Evolutionary conservation across 2,113 vertebrate species (phyloP).

Genomic region (Pseudorhombus dupliciocellatus): DNA sequence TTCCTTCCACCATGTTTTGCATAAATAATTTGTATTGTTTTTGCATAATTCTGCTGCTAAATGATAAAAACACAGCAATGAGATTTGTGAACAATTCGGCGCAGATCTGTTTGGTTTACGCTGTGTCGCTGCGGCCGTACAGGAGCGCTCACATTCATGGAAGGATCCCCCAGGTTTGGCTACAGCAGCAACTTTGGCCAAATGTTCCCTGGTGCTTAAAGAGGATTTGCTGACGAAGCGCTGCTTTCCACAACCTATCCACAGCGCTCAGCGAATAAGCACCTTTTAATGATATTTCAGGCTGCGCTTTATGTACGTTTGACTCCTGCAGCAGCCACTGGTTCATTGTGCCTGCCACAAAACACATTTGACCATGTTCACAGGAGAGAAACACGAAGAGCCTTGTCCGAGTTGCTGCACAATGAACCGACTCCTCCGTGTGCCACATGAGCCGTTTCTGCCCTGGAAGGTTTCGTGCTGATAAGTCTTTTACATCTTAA

Average conservation of each 20-base stretch:
- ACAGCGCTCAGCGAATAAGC: conserved; percentile 27
- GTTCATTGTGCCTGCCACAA: not conserved
- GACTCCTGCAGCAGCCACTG: not conserved
- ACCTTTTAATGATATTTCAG: conserved; percentile 35
- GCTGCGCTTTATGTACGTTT: conserved; percentile 10
- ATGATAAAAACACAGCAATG: not conserved
- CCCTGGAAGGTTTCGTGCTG: not conserved
- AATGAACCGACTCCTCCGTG: not conserved
- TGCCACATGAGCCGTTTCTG: not conserved
- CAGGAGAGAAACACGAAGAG: not conserved
- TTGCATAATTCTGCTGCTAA: too few relatives aligned
- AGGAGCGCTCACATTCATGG: conserved; percentile 1
- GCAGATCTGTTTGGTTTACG: not conserved
- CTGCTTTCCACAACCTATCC: conserved; percentile 16
- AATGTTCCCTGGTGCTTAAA: conserved; percentile 15
- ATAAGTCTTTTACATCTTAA: not conserved
- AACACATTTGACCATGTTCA: not conserved
- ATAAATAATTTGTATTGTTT: too few relatives aligned
- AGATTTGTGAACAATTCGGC: not conserved
- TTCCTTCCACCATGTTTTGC: too few relatives aligned
- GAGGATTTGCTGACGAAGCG: conserved; percentile 49
- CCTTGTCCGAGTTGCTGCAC: not conserved
- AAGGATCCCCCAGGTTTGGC: conserved; percentile 5
- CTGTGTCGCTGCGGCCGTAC: not conserved
- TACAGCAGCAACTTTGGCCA: conserved; percentile 15